Evolutionary conservation across 2,888 invertebrate genomes (phyloP).

Genomic region (Nomada hirtipes): DNA sequence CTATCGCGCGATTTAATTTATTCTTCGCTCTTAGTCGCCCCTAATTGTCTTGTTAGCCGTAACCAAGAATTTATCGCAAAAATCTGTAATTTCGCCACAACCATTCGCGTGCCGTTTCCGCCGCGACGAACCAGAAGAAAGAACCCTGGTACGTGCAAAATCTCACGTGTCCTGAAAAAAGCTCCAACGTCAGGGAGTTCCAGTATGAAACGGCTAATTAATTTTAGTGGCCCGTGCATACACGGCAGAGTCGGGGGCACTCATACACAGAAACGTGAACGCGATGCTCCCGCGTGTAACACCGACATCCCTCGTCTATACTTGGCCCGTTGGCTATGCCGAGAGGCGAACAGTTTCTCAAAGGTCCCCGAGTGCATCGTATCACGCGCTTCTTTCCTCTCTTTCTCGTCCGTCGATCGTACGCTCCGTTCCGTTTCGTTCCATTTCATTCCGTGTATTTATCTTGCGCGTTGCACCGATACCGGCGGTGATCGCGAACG

Average conservation of each 20-base stretch:
- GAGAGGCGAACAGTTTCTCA: slow-evolving; percentile 78
- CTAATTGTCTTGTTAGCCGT: slow-evolving; percentile 12
- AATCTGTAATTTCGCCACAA: neutral
- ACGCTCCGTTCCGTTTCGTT: slow-evolving; percentile 20
- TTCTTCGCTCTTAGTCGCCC: neutral
- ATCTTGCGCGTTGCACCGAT: slow-evolving; percentile 49
- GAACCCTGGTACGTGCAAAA: slow-evolving; percentile 9
- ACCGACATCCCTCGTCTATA: slow-evolving; percentile 73
- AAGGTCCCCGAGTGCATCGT: slow-evolving; percentile 81
- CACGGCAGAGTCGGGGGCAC: slow-evolving; percentile 20
- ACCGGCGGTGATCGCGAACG: slow-evolving; percentile 29
- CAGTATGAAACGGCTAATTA: slow-evolving; percentile 69
- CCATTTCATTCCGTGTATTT: slow-evolving; percentile 42
- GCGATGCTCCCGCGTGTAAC: slow-evolving; percentile 13
- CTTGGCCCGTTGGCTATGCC: slow-evolving; percentile 79
- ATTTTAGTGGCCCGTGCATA: slow-evolving; percentile 57
- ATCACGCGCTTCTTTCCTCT: slow-evolving; percentile 66
- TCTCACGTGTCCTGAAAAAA: slow-evolving; percentile 34
- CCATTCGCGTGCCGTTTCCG: slow-evolving; percentile 16
- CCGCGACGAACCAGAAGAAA: neutral
- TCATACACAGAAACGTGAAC: neutral
- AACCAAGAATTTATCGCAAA: neutral
- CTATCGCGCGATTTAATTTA: neutral
- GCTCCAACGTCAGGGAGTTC: slow-evolving; percentile 37
- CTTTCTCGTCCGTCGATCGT: slow-evolving; percentile 32